These are phyloP conservation scores for Agapetus fuscipes DNA, from an alignment of 2,888 invertebrate genomes.

Conservation along the genomic window DNA sequence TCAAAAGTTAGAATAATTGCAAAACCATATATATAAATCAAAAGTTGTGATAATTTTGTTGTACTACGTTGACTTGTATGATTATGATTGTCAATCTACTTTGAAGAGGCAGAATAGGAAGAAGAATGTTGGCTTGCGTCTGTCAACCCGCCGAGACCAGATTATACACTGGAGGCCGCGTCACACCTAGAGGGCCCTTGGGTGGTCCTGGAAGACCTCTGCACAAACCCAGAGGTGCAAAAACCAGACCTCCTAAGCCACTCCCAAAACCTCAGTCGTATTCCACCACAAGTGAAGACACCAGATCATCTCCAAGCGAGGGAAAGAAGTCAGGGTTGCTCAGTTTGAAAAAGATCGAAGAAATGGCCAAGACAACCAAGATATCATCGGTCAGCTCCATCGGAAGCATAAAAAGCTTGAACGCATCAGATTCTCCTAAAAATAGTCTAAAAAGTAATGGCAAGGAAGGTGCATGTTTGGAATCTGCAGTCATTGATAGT, in stretches of 20 bases:
- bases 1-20: no score
- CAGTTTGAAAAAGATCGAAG: constrained; percentile 39
- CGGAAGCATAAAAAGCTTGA: constrained; percentile 29
- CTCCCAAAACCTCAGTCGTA: constrained; percentile 29
- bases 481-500: no score
- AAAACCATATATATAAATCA: no score
- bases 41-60: no score
- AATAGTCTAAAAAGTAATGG: no score
- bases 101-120: no score
- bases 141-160: constrained; percentile 55
- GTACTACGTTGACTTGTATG: no score
- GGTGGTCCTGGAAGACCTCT: constrained; percentile 37
- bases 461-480: no score
- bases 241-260: constrained; percentile 32
- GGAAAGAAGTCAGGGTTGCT: constrained; percentile 33
- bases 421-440: no score
- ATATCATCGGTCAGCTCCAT: constrained; percentile 41
- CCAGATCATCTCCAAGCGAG: constrained; percentile 29
- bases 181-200: constrained; percentile 46
- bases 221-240: constrained; percentile 24
- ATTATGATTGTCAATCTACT: no score
- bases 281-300: constrained; percentile 29
- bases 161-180: constrained; percentile 42
- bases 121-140: constrained; percentile 60
- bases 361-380: constrained; percentile 41